Evolutionary conservation across 2,113 vertebrate species (phyloP).

Genomic region (Hyaena hyaena): DNA sequence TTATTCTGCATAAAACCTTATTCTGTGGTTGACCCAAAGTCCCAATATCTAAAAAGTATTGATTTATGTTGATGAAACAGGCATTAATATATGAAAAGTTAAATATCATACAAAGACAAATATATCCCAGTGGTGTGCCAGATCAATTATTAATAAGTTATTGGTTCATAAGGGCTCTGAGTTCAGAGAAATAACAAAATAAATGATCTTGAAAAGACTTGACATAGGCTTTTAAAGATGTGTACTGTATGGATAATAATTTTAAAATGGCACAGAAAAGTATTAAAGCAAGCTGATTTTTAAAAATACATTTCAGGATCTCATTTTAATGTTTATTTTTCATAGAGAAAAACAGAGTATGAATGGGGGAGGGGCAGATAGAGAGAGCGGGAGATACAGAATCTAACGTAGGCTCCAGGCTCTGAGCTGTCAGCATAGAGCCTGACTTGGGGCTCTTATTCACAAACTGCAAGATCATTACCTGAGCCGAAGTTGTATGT

Average conservation of each 20-base stretch:
- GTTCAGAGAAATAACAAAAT: not conserved
- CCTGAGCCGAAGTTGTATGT: no score
- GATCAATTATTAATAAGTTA: not conserved
- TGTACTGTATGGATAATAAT: not conserved
- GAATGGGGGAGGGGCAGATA: no score
- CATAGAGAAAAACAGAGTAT: no score
- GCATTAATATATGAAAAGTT: not conserved
- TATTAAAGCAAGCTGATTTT: not conserved
- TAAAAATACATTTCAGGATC: not conserved
- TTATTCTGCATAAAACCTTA: not conserved
- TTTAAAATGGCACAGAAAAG: not conserved
- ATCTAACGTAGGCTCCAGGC: no score
- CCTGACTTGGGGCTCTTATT: no score
- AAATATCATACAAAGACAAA: not conserved
- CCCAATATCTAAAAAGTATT: not conserved
- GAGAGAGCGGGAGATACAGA: no score
- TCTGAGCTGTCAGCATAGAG: no score
- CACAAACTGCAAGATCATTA: no score
- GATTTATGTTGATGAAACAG: not conserved
- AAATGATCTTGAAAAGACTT: not conserved
- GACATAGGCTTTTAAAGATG: not conserved
- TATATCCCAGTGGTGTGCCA: not conserved
- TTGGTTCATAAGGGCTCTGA: not conserved
- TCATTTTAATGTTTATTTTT: not conserved
- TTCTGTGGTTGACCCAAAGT: not conserved